Evolutionary conservation across 2,797 vertebrate genomes (phyloP), one percentile per base, ranked within the genome.

Genomic region (Catharus ustulatus): DNA sequence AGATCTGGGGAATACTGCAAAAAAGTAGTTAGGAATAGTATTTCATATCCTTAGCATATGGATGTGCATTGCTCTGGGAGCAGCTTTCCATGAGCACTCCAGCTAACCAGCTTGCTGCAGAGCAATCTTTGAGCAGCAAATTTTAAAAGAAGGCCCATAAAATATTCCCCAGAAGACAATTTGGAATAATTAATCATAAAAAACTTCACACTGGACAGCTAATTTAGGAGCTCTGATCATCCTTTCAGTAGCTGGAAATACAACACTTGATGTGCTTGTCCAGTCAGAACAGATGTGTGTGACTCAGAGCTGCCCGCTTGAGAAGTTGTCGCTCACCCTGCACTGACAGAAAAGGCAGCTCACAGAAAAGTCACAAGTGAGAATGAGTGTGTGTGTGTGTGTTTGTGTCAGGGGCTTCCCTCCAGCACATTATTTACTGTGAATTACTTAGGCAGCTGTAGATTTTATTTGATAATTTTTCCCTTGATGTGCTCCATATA

Each of bases 391-490:
- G 32, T 12, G 74, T 23, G 27, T 26, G n/a, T 46, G 12, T 5
- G 15, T 68, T 23, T 62, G 34, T 62, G 51, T 51, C 1, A 4
- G 29, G 40, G 73, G n/a, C 22, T 82, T 87, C 78, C 61, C 87
- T 79, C 2, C 1, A 49, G 69, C 59, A 32, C 88, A 93, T 88
- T 90, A 84, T 96, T 96, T 91, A 77, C 72, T 82, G 26, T 43
- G 67, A 91, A 71, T 91, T 82, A 89, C 79, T 95, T 62, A 54
- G 61, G 34, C 95, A 84, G 87, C 66, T 85, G 38, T 15, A 91
- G 91, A 91, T 95, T 81, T 91, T 94, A 93, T 93, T 82, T 82
- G 87, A 87, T 94, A 90, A 73, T 93, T 84, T 92, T 91, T 92
- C 82, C 90, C 95, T 93, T 93, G 93, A 91, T 93, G 85, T 95